These are phyloP conservation scores for Carterocephalus palaemon DNA, from an alignment of 2,888 invertebrate genomes.

Conservation along the genomic window DNA sequence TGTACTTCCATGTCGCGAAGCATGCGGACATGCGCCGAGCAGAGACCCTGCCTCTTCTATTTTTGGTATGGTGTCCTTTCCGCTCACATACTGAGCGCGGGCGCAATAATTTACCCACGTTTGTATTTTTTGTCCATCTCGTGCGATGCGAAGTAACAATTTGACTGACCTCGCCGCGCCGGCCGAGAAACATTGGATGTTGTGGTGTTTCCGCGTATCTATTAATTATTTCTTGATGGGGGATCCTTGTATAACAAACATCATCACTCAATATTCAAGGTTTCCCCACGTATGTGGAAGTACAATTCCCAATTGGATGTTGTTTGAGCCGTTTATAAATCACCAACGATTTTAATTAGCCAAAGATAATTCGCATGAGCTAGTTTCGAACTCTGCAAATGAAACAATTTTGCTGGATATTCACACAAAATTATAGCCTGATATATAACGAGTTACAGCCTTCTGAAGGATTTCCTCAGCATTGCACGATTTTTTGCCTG, in stretches of 20 bases:
- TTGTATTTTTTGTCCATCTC: conserved; percentile 36
- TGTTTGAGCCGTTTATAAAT: not conserved
- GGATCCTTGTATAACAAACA: conserved; percentile 10
- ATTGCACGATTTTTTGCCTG: conserved; percentile 65
- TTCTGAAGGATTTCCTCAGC: conserved; percentile 52
- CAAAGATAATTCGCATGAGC: not conserved
- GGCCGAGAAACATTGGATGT: conserved; percentile 28
- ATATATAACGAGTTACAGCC: too few species aligned
- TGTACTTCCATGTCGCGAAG: conserved; percentile 52
- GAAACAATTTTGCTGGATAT: too few species aligned
- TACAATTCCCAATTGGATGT: conserved; percentile 1
- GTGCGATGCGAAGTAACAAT: conserved; percentile 42
- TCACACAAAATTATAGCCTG: too few species aligned
- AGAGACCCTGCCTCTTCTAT: conserved; percentile 68
- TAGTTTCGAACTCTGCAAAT: too few species aligned
- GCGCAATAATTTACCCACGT: conserved; percentile 23
- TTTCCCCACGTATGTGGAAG: conserved; percentile 10
- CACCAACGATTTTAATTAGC: not conserved
- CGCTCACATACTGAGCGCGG: conserved; percentile 40
- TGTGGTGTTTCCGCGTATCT: conserved; percentile 45
- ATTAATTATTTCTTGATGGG: conserved; percentile 42
- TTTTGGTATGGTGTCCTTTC: conserved; percentile 66
- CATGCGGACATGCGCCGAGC: conserved; percentile 56
- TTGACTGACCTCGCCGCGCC: conserved; percentile 51
- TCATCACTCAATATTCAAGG: conserved; percentile 17